A percentile compares a stretch with the other conserved stretches of the same genome.
These are phyloP conservation scores for Mesoclemmys tuberculata DNA, from an alignment of 2,113 vertebrate species.

Conservation along the genomic window DNA sequence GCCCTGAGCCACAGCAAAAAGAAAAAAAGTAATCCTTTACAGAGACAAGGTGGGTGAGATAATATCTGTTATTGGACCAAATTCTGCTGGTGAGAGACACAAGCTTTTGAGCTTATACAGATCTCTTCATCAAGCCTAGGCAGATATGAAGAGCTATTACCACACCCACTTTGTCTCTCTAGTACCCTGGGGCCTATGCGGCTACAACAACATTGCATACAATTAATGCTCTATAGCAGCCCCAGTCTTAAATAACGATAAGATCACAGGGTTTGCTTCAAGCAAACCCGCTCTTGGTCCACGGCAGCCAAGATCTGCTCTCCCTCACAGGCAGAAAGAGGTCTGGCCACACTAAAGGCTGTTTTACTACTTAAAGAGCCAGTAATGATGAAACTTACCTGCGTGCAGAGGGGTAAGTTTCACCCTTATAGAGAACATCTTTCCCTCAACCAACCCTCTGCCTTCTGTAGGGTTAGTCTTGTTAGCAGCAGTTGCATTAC, in stretches of 20 bases:
- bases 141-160: neutral
- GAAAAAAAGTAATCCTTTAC: neutral
- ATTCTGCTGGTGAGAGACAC: neutral
- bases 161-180: neutral
- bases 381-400: rapidly evolving
- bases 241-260: neutral
- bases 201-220: neutral
- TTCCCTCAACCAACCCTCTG: neutral
- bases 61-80: neutral
- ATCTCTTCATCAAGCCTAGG: neutral
- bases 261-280: neutral
- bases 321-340: neutral
- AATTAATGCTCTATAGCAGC: neutral
- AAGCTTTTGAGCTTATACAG: neutral
- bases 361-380: neutral
- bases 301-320: neutral
- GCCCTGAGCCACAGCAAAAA: neutral
- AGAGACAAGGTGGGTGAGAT: neutral
- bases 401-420: neutral
- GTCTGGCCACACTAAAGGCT: neutral
- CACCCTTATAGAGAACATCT: neutral
- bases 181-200: neutral
- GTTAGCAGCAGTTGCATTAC: neutral
- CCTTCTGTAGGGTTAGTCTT: neutral
- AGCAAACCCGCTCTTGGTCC: rapidly evolving